Evolutionary conservation across 2,888 invertebrate species (phyloP), one percentile per base, ranked within the genome.

Genomic region (Drosophila pegasa): DNA sequence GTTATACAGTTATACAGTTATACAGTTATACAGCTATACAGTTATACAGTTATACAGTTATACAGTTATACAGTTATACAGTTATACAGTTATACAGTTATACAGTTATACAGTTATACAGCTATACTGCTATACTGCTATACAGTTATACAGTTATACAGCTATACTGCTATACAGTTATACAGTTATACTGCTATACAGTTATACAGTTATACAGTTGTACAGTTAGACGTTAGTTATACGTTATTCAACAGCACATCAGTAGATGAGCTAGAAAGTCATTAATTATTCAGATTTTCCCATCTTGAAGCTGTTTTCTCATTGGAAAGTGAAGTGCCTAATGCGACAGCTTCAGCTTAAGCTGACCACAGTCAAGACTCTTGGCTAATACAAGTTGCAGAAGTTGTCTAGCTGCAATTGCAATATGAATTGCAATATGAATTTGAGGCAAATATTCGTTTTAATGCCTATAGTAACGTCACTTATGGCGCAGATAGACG

Each of bases 361-460:
- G 41, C 33, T 45, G 35, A 31, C 40, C 45, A 50, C 45, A 41
- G 37, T 22, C 40, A 27, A 57, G 55, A 33, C 41, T n/a, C 6
- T 14, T 35, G 25, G 47, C 37, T 48, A 40, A 72, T 16, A 14
- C 38, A 37, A 50, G 57, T 59, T 47, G 55, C 55, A 59, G 43
- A 27, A 52, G 27, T 57, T 54, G 37, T 31, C 16, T 9, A 12
- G 9, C 2, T 38, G 37, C 41, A 50, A 10, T 45, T 60, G 70
- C 57, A 54, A 41, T 33, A 40, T 50, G 54, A 57, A 55, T 54
- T 54, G 62, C 52, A 68, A 62, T 72, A 77, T 68, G n/a, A n/a
- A 71, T 66, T 71, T 66, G 41, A 29, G 38, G 47, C 57, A 64
- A 69, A 65, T 69, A 79, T 50, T 29, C 16, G 62, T 35, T 20